Base-by-base conservation (phyloP, 2,113 vertebrate genomes). In the Pygoscelis adeliae region DNA sequence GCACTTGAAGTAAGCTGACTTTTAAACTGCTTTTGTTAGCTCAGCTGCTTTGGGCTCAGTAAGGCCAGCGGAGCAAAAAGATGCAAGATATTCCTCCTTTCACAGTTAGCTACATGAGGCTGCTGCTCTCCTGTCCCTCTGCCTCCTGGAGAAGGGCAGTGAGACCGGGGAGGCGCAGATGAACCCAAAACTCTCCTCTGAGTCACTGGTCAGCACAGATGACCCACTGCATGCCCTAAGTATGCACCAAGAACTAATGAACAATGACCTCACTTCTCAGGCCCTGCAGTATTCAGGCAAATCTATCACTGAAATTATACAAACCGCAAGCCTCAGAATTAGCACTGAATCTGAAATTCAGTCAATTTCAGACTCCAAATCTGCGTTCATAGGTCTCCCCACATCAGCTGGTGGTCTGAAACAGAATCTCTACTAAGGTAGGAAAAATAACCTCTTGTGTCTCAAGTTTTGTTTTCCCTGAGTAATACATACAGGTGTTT, bases 211-310 rank as follows among this genome's bases (percentile, higher is more conserved):
- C 46, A 73, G 61, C 42, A n/a, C 6, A 67, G 59, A 20, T 25
- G 25, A 67, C 16, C 5, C 47, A 21, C 36, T 8, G 11, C 46
- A 38, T 8, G 18, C n/a, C 42, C 13, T 8, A 26, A 8, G 5
- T 22, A 36, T 3, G 4, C 13, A 23, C 18, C 34, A 42, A 65
- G 52, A 49, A 49, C 20, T 10, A 66, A 44, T 1, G 9, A 49
- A 34, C 21, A 38, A 74, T 0, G 2, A 69, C 40, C 40, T 56
- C 1, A 0, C 18, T 53, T 34, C 29, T 32, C 6, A 10, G 47
- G 42, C 18, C 23, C 42, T 42, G 42, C 25, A 11, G 3, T 17
- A 52, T 30, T 67, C 53, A 18, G 5, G 18, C 8, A 18, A 32
- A 74, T 4, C 34, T 58, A 9, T 26, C 19, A 18, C 34, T 47